These are phyloP conservation scores for Eurystomus glaucurus DNA, from an alignment of 2,797 vertebrate genomes.

Conservation along the genomic window DNA sequence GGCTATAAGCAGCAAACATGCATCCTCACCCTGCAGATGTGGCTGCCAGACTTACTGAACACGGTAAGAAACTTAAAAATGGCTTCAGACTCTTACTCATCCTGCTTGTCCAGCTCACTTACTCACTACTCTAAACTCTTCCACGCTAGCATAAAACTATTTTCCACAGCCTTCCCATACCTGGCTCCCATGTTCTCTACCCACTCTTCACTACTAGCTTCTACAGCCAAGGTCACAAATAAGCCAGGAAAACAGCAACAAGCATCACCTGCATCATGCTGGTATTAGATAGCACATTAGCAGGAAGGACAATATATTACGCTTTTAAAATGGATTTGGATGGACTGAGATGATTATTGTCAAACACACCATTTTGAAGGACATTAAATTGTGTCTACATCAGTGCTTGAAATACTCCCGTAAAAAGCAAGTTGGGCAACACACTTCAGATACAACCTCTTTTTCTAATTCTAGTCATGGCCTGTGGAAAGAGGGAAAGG, in stretches of 20 bases:
- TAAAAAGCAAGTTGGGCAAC: not conserved
- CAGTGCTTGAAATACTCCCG: not conserved
- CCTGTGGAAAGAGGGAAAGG: slow-evolving; percentile 29
- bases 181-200: not conserved
- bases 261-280: not conserved
- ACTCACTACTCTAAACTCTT: not conserved
- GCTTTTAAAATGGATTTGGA: not conserved
- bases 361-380: not conserved
- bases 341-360: not conserved
- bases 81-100: not conserved
- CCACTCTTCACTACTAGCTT: not conserved
- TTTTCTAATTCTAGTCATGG: slow-evolving; percentile 28
- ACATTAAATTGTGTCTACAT: not conserved
- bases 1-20: not conserved
- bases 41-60: not conserved
- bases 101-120: not conserved
- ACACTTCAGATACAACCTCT: not conserved
- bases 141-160: not conserved
- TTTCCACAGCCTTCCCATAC: not conserved
- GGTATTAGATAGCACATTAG: not conserved
- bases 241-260: not conserved
- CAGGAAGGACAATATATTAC: not conserved
- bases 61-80: not conserved
- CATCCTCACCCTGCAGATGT: not conserved
- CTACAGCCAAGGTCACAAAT: not conserved